Evolutionary conservation across 2,113 vertebrate species (phyloP).

Genomic region (Ia io): DNA sequence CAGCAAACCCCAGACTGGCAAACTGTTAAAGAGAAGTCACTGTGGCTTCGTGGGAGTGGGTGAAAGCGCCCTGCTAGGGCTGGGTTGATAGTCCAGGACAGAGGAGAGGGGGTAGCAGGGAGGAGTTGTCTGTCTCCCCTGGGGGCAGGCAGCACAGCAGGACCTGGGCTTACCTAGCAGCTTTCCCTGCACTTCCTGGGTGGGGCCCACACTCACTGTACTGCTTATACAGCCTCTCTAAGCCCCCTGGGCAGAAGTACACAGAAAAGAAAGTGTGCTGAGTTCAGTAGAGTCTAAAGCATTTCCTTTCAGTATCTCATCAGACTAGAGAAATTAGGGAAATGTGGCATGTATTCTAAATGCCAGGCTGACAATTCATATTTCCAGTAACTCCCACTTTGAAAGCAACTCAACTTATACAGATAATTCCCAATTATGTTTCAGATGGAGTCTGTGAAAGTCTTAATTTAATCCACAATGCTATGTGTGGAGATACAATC

Average conservation of each 20-base stretch:
- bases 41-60: no score
- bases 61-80: no score
- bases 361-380: background rate
- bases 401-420: background rate
- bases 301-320: background rate
- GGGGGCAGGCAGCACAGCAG: no score
- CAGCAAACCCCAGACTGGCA: background rate
- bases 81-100: background rate
- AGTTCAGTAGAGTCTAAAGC: background rate
- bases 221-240: background rate
- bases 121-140: background rate
- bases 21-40: background rate
- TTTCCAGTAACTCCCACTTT: background rate
- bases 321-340: background rate
- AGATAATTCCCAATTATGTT: conserved; percentile 23
- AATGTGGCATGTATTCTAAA: background rate
- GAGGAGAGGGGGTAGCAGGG: background rate
- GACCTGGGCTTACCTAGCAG: background rate
- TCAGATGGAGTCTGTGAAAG: background rate
- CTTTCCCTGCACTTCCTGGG: background rate
- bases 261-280: no score
- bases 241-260: background rate
- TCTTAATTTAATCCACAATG: background rate
- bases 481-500: background rate
- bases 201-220: no score